Conservation (phyloP, 2,888 invertebrate genomes). For the Hypercompe scribonia region DNA sequence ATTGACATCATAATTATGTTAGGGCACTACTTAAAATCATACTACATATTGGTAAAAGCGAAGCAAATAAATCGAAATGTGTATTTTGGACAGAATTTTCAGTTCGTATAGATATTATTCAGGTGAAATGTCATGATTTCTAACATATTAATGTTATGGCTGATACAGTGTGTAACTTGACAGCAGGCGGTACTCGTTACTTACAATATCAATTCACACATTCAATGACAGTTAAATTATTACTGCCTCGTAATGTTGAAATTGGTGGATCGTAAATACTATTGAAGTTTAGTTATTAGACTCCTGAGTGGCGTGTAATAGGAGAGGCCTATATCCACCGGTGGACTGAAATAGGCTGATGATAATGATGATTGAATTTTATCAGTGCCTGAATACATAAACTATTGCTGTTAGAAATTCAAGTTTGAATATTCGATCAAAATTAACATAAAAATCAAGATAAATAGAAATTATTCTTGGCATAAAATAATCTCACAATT, state of each 20-base stretch:
- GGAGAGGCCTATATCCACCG: no score
- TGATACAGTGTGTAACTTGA: background rate
- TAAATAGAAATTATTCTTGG: no score
- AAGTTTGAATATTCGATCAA: no score
- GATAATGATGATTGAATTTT: no score
- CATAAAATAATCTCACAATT: no score
- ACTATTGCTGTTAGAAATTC: no score
- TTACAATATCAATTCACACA: background rate
- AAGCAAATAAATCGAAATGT: background rate
- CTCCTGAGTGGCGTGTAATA: no score
- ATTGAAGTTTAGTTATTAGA: background rate
- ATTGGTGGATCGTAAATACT: background rate
- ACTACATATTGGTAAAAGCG: background rate
- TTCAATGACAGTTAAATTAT: conserved; percentile 8
- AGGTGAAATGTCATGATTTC: background rate
- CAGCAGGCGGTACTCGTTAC: conserved; percentile 1
- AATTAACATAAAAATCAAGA: no score
- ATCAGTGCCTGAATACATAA: no score
- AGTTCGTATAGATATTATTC: background rate
- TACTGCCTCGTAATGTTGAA: background rate
- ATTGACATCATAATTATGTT: no score
- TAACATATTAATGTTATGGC: background rate
- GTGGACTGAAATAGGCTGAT: no score
- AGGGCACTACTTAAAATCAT: background rate
- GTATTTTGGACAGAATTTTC: background rate